phyloP scores from a whole-genome alignment of 1,140 invertebrate species.

The Maconellicoccus hirsutus region DNA sequence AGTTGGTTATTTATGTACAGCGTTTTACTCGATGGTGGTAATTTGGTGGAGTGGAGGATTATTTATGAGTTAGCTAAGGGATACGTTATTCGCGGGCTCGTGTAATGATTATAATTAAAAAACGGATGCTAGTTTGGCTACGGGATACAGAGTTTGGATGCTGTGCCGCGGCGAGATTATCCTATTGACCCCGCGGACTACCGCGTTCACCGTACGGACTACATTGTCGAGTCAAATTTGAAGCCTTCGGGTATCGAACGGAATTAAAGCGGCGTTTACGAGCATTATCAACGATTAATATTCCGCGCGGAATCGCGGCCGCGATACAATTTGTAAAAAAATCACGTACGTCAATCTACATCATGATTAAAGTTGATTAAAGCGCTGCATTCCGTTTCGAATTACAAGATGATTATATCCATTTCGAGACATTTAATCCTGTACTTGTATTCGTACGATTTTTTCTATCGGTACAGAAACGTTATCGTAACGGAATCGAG shows the following conservation, averaged over 20 bases:
- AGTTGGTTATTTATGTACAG: neutral
- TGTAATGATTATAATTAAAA: conserved; percentile 5
- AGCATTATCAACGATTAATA: neutral
- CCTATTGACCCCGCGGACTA: neutral
- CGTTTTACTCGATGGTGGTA: neutral
- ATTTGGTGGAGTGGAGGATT: neutral
- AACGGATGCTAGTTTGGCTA: conserved; percentile 1
- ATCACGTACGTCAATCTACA: conserved; percentile 14
- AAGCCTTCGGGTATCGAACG: too few species aligned
- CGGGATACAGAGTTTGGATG: neutral
- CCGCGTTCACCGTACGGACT: neutral
- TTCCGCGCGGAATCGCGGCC: neutral
- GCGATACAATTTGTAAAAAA: conserved; percentile 15
- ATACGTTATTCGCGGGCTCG: neutral
- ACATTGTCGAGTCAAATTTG: neutral
- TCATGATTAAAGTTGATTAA: conserved; percentile 14
- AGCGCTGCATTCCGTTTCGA: conserved; percentile 14
- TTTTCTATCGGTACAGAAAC: neutral
- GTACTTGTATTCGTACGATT: neutral
- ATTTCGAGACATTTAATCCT: conserved; percentile 18
- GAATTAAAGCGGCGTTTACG: neutral
- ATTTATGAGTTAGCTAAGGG: neutral
- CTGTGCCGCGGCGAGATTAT: neutral
- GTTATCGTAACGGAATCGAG: neutral
- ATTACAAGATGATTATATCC: conserved; percentile 19